Base-by-base conservation (phyloP, 2,113 vertebrate genomes). In the Callipepla squamata region DNA sequence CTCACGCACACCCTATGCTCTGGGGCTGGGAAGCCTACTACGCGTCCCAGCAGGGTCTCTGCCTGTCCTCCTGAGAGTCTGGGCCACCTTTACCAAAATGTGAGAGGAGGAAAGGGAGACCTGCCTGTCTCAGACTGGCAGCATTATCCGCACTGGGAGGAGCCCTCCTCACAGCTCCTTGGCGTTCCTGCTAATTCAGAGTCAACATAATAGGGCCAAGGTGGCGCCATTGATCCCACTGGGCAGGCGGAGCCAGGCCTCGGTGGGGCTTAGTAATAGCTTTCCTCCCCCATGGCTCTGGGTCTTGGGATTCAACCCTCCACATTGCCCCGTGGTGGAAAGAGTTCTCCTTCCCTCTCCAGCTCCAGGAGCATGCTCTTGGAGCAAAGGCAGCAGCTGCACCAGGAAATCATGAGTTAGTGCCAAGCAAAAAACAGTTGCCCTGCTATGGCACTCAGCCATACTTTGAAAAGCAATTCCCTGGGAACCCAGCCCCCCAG, bases 211-310 rank as follows among this genome's bases (percentile, higher is more conserved):
- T 94, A 75, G 83, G 85, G 67, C 87, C 5, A 67, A 90, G 88
- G 86, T 92, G 94, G 93, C 80, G 90, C 94, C 95, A 63, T 90
- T 57, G 81, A 93, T 95, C 93, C 90, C 86, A 90, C 78, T 85
- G 94, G 89, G 84, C 94, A 96, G 94, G 96, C 22, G 21, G 85
- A 93, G 80, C 83, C 3, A 3, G 74, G 87, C 45, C 58, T 66
- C 6, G 2, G 48, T 40, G 47, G 51, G 36, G 55, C 92, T 94
- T 89, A 85, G 73, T 67, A 85, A 93, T 91, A 72, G 51, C 62
- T 95, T 87, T 89, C 68, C 94, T 92, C 58, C 94, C 48, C 57
- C 7, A 4, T 93, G 87, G 81, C 90, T 80, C n/a, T 4, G 1
- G 61, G 85, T 93, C 86, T 92, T 55, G 67, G 76, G 65, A 90